Percentiles rank a stretch among this genome's conserved stretches.
These are phyloP conservation scores for Phasianus colchicus DNA, from an alignment of 2,113 vertebrate genomes.

Conservation along the genomic window DNA sequence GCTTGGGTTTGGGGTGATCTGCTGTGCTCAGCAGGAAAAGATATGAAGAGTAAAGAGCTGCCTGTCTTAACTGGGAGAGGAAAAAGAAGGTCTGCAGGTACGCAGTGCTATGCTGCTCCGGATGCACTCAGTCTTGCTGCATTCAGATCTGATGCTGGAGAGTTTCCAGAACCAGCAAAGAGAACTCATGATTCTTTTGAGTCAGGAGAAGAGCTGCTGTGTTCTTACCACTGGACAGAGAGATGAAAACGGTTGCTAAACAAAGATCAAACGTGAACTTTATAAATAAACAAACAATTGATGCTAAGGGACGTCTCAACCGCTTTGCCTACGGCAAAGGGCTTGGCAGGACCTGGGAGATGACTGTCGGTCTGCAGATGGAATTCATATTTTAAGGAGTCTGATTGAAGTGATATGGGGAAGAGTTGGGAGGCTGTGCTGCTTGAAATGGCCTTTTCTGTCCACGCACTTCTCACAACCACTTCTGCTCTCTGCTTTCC, in stretches of 20 bases:
- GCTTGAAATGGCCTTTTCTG: background rate
- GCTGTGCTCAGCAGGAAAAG: background rate
- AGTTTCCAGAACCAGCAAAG: conserved; percentile 29
- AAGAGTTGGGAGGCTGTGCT: background rate
- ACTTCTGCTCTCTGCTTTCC: background rate
- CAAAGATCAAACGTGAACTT: conserved; percentile 71
- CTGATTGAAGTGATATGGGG: conserved; percentile 42
- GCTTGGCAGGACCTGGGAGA: conserved; percentile 62
- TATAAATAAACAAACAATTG: conserved; percentile 68
- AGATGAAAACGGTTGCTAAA: conserved; percentile 67
- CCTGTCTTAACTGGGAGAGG: background rate
- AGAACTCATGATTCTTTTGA: conserved; percentile 63
- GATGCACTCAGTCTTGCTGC: background rate
- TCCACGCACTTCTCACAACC: rapidly evolving
- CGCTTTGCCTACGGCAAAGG: conserved; percentile 42
- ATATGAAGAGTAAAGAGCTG: background rate
- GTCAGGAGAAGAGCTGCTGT: conserved; percentile 49
- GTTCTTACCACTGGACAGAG: conserved; percentile 59
- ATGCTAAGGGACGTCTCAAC: conserved; percentile 61
- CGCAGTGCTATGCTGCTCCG: background rate
- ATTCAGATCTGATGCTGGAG: conserved; percentile 8
- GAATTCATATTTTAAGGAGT: conserved; percentile 32
- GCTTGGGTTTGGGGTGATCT: background rate
- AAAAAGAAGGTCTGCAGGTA: background rate
- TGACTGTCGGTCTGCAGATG: conserved; percentile 43